Conservation (phyloP, 2,113 vertebrate species). For the Equus quagga region DNA sequence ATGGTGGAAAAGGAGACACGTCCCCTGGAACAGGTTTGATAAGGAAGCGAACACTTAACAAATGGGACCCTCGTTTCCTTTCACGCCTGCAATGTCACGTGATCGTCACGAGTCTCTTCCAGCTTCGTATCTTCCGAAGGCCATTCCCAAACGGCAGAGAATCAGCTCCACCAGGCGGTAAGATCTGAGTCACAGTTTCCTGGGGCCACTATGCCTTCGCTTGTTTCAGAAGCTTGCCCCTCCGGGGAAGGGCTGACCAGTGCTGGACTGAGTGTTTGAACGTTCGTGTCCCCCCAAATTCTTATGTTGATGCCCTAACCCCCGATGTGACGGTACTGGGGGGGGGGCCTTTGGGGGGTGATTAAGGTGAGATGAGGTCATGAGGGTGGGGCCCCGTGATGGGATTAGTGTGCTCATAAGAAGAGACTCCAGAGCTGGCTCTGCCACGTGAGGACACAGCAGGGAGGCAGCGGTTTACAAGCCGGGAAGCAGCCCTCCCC, state of each 20-base stretch:
- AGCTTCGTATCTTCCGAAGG: constrained; percentile 63
- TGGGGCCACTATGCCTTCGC: neutral
- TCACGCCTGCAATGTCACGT: constrained; percentile 75
- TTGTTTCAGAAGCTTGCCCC: neutral
- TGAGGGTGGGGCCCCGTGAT: neutral
- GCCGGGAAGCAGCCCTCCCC: neutral
- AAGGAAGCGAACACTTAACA: constrained; percentile 80
- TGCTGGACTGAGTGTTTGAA: neutral
- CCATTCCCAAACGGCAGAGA: constrained; percentile 72
- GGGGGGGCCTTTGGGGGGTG: neutral
- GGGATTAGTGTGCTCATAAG: rapidly evolving
- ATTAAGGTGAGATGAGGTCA: neutral
- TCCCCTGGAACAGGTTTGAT: constrained; percentile 39
- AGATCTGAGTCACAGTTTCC: constrained; percentile 25
- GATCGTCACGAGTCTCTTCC: constrained; percentile 70
- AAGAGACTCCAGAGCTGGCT: neutral
- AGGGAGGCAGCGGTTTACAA: neutral
- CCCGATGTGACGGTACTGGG: neutral
- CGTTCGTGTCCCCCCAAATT: neutral
- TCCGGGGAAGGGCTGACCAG: neutral
- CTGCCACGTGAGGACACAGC: no score
- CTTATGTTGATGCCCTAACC: neutral
- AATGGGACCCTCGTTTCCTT: constrained; percentile 79
- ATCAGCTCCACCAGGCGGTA: constrained; percentile 73
- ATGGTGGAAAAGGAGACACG: constrained; percentile 82